Percentiles rank a stretch among this genome's conserved stretches.
Conservation (phyloP, 2,113 vertebrate genomes). For the Otis tarda region DNA sequence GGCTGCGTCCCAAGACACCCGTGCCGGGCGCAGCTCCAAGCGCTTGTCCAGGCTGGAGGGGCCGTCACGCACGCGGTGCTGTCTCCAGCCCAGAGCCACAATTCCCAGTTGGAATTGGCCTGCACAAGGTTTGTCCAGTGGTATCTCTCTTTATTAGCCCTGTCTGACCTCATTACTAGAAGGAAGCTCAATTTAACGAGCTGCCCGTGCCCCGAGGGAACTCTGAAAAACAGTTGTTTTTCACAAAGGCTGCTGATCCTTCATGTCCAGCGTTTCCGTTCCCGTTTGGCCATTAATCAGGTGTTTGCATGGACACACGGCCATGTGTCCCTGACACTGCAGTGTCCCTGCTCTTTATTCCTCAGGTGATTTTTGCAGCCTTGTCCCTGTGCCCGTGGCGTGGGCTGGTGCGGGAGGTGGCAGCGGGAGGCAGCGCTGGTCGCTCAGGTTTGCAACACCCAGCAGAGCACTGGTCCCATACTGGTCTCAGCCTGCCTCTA, state of each 20-base stretch:
- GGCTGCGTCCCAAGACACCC: fast-evolving
- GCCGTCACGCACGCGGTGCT: fast-evolving
- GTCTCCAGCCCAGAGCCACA: background rate
- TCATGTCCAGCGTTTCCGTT: background rate
- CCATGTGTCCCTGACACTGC: background rate
- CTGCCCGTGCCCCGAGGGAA: slow-evolving; percentile 19
- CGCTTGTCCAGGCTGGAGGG: background rate
- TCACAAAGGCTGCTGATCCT: slow-evolving; percentile 53
- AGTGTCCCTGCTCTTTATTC: fast-evolving
- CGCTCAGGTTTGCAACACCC: fast-evolving
- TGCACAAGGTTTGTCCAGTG: background rate
- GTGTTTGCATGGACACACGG: background rate
- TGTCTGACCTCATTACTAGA: slow-evolving; percentile 67
- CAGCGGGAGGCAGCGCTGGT: fast-evolving
- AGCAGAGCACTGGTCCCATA: background rate
- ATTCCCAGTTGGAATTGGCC: slow-evolving; percentile 27
- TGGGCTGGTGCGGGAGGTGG: fast-evolving
- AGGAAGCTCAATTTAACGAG: slow-evolving; percentile 52
- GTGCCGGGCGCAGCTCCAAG: background rate
- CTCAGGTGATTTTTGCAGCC: background rate
- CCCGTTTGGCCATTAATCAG: slow-evolving; percentile 30
- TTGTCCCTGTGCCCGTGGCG: background rate
- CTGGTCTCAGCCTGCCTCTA: background rate
- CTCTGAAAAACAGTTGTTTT: slow-evolving; percentile 55
- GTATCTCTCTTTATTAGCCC: slow-evolving; percentile 68